A percentile compares a stretch with the other conserved stretches of the same genome.
These are phyloP conservation scores for Chironomus tepperi DNA, from an alignment of 1,140 invertebrate species.

Conservation along the genomic window DNA sequence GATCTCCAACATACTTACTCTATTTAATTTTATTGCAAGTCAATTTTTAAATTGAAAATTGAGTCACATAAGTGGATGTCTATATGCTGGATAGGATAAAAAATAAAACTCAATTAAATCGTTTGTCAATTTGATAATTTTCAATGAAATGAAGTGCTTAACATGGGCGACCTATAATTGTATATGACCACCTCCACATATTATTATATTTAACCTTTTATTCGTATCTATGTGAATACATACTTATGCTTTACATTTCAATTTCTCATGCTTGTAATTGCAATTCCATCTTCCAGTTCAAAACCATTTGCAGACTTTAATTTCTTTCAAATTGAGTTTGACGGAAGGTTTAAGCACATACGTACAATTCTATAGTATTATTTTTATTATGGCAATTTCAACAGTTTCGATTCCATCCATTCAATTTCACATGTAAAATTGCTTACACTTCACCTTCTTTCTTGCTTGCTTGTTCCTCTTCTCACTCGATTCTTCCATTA, in stretches of 20 bases:
- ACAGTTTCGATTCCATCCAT: background rate
- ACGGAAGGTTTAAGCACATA: background rate
- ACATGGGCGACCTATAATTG: constrained; percentile 1
- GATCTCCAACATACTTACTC: too few relatives aligned
- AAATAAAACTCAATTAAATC: background rate
- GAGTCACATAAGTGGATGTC: background rate
- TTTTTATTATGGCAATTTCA: constrained; percentile 2
- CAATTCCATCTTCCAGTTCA: background rate
- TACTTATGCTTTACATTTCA: background rate
- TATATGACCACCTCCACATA: background rate
- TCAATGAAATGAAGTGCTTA: constrained; percentile 8
- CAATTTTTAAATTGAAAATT: background rate
- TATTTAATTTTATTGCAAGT: background rate
- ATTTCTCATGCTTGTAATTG: constrained; percentile 8
- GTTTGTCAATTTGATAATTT: constrained; percentile 11
- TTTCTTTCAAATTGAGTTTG: background rate
- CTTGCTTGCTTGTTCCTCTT: too few relatives aligned
- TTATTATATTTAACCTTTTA: background rate
- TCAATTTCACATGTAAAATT: background rate
- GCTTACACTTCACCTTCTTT: constrained; percentile 1
- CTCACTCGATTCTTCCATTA: too few relatives aligned
- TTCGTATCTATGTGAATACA: background rate
- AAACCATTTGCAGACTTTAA: background rate
- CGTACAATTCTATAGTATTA: background rate
- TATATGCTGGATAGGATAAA: background rate